phyloP scores from a whole-genome alignment of 2,888 invertebrate genomes.

The Sesamia inferens region DNA sequence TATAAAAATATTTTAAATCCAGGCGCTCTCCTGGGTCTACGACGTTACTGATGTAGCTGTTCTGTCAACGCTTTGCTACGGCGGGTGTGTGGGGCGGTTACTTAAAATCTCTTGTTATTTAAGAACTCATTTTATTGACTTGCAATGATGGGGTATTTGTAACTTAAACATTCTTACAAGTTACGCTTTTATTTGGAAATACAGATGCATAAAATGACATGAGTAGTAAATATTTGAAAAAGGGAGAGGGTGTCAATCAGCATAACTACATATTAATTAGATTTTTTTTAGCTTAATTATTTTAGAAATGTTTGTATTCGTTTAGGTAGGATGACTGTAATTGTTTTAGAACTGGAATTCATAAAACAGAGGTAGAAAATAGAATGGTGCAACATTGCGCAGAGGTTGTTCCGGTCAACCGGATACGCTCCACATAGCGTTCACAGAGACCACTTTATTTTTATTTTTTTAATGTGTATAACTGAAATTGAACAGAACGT shows the following conservation, averaged over 20 bases:
- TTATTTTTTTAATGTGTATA: constrained; percentile 35
- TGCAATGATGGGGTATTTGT: not conserved
- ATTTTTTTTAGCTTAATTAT: not conserved
- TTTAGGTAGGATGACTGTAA: constrained; percentile 9
- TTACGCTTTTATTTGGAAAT: not conserved
- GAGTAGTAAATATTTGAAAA: not conserved
- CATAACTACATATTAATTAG: not conserved
- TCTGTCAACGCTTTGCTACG: not conserved
- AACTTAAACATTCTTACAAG: not conserved
- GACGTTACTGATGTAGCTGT: not conserved
- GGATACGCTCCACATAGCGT: constrained; percentile 47
- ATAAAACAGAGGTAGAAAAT: constrained; percentile 41
- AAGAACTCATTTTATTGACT: not conserved
- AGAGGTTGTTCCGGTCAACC: constrained; percentile 54
- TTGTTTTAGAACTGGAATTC: constrained; percentile 34
- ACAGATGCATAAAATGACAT: not conserved
- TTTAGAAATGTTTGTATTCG: not conserved
- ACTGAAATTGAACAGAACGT: constrained; percentile 38
- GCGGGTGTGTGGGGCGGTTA: too few species aligned
- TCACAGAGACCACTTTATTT: constrained; percentile 36
- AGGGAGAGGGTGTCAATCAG: not conserved
- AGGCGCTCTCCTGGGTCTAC: not conserved
- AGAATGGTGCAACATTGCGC: constrained; percentile 33
- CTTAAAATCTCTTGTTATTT: too few species aligned
- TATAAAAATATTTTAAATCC: not conserved